Conservation (phyloP, 2,113 vertebrate genomes). For the Tachysurus vachellii region DNA sequence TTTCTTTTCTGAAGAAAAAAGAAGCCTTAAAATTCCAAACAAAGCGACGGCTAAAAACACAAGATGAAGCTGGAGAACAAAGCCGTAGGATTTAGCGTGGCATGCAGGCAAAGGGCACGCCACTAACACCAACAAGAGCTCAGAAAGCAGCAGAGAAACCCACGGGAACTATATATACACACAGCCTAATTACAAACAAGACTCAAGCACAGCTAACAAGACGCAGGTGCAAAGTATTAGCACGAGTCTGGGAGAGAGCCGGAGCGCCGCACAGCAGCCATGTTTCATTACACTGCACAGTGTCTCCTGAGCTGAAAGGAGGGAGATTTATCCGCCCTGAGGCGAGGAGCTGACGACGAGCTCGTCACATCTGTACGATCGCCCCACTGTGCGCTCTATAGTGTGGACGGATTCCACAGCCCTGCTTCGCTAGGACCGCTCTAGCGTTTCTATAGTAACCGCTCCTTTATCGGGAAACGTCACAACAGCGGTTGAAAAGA, state of each 20-base stretch:
- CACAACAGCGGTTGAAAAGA: neutral
- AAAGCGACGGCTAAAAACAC: neutral
- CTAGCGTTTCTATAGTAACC: neutral
- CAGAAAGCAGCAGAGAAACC: neutral
- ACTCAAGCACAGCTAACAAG: neutral
- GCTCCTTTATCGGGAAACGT: neutral
- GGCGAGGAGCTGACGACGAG: neutral
- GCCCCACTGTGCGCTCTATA: neutral
- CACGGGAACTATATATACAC: neutral
- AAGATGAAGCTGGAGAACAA: neutral
- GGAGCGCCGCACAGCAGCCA: neutral
- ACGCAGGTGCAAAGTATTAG: constrained; percentile 5
- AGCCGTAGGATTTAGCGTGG: neutral
- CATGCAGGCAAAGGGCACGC: constrained; percentile 22
- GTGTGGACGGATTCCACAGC: neutral
- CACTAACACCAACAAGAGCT: neutral
- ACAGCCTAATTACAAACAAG: constrained; percentile 20
- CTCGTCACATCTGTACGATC: neutral
- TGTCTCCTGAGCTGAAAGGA: neutral
- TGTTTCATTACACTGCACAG: neutral
- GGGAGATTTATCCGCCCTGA: neutral
- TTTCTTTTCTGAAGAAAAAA: neutral
- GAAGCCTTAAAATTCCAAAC: neutral
- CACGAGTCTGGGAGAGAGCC: neutral
- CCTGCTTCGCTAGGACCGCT: neutral